These are phyloP conservation scores for Mormoops blainvillei DNA, from an alignment of 2,113 vertebrate genomes.

Conservation along the genomic window DNA sequence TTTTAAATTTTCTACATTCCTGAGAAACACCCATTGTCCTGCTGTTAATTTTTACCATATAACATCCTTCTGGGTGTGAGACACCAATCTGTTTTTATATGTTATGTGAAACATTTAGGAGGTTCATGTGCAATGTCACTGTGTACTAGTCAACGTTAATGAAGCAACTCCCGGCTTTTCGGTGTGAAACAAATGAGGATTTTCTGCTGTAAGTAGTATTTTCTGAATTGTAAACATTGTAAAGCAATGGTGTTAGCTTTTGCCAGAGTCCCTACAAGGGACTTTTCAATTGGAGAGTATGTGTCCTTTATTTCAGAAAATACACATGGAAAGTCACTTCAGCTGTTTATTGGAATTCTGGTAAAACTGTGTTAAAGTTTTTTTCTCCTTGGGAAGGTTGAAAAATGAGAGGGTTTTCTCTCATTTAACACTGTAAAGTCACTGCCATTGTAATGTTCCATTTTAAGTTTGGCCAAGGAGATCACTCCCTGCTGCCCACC, in stretches of 20 bases:
- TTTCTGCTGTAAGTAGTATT: constrained; percentile 24
- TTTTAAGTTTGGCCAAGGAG: constrained; percentile 38
- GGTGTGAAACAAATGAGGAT: not conserved
- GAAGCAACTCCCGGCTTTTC: constrained; percentile 33
- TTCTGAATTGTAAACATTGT: constrained; percentile 59
- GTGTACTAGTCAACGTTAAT: not conserved
- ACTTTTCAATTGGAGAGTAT: not conserved
- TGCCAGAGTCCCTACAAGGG: not conserved
- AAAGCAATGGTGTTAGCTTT: constrained; percentile 33
- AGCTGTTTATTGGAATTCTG: not conserved
- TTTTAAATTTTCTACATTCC: constrained; percentile 41
- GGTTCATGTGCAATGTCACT: not conserved
- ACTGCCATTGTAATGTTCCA: not conserved
- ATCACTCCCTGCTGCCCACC: not conserved
- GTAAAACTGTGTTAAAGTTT: not conserved
- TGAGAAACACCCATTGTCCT: constrained; percentile 46
- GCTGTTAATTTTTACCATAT: not conserved
- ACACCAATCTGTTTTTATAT: not conserved
- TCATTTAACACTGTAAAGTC: not conserved
- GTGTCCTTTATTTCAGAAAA: constrained; percentile 53
- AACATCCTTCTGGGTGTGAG: constrained; percentile 10
- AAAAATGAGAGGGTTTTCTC: not conserved
- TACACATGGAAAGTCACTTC: not conserved
- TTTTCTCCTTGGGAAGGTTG: not conserved
- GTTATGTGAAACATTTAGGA: constrained; percentile 36